Base-by-base conservation (phyloP, 1,140 invertebrate species). In the Cheumatopsyche charites region DNA sequence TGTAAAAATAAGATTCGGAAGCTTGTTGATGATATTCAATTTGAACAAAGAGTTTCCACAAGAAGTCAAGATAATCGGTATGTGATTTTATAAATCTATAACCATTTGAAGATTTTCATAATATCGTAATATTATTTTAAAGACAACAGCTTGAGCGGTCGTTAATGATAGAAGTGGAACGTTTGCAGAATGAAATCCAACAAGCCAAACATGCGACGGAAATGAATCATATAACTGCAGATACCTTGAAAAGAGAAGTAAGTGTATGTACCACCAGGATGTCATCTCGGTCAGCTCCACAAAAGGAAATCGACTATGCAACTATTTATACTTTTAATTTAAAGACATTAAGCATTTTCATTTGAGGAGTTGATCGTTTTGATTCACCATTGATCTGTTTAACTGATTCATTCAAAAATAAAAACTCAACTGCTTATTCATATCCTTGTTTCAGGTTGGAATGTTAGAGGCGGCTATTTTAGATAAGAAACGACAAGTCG, bases 1-100 rank as follows among this genome's bases (percentile, higher is more conserved):
- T 95, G 93, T 81, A 94, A 94, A 85, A 95, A 92, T 79, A 94
- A 93, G 83, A 94, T 94, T 75, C 88, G 92, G 82, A 90, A 88
- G 79, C 77, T 87, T 45, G 86, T 88, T 78, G 89, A 91, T 75
- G 90, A 91, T 15, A 87, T 88, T 47, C 86, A 88, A 69, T 81
- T 82, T 62, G 82, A 83, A 67, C 82, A 83, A 68, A 75, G 78
- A 26, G 68, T 73, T 0, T 69, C 75, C 9, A 73, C 58, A 21
- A 70, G 73, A 42, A 80, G 76, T 62, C 79, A 81, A 58, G 75
- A 75, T 66, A 72, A 69, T 17, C 47, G 73, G 75, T 77, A 67
- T 36, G n/a, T 61, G 36, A 3, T 13, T 29, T 1, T 70, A 11
- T 15, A 29, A 68, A 13, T 25, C 11, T 58, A 49, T 42, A 41